Evolutionary conservation across 2,888 invertebrate species (phyloP), one percentile per base, ranked within the genome.

Genomic region (Erebia palarica): DNA sequence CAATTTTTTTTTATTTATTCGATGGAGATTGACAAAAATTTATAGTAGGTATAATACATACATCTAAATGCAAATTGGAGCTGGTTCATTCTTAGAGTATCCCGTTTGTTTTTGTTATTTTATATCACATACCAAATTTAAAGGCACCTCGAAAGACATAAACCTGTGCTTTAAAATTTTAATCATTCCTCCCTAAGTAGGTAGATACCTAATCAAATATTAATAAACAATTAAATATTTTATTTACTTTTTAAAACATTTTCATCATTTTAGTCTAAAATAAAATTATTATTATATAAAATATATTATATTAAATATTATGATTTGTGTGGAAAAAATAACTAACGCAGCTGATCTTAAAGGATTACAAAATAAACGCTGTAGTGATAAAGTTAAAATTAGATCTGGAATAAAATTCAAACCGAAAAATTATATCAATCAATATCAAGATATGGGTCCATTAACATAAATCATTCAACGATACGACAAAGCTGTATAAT

Each of bases 61-160:
- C 57, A 61, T 69, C 27, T 53, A 69, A 63, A 69, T 69, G 69
- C 57, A 57, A 69, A 69, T 69, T n/a, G 27, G 9, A 53, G 47
- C 42, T 57, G 49, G 63, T 63, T 47, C 18, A 42, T 57, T 64
- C 21, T 47, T 63, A 68, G 47, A 63, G 63, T 42, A 27, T 16
- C 13, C 13, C 53, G 55, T 57, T 68, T 68, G 68, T 68, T 69
- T 69, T 57, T 63, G 47, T 55, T 57, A 14, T 13, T 63, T 63
- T 11, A 63, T 14, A 21, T 49, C 1, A 47, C 47, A 63, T 63
- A 47, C 44, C 18, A 61, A 61, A 60, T 60, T 27, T 16, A 47
- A 13, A 47, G 61, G 13, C 10, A 18, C 44, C n/a, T 16, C 9
- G 9, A n/a, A 11, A 18, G 14, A 21, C 10, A 47, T 21, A 63